Evolutionary conservation across 1,140 invertebrate species (phyloP), one percentile per base, ranked within the genome.

Genomic region (Drosophila asahinai): DNA sequence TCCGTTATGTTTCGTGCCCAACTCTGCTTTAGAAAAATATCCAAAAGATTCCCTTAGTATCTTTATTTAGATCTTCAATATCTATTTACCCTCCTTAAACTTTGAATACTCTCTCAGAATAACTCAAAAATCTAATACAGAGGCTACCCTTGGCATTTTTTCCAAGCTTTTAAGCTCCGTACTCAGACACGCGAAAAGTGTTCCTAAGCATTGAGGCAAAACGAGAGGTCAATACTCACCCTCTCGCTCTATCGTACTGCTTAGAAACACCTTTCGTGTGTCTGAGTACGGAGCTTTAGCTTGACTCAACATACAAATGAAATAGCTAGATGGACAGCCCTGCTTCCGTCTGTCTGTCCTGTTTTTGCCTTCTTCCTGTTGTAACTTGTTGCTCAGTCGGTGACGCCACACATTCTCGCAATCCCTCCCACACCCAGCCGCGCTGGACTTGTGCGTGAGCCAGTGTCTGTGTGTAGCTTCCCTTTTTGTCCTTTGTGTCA

Each of bases 341-440:
- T 38, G 54, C 22, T n/a, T 19, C 15, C 22, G 12, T 40, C 12
- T 51, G n/a, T 52, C 14, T 14, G 17, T 22, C 45, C 15, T 51
- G 60, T 33, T 67, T 14, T 48, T 55, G 8, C 36, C 36, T 30
- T 33, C 63, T 51, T 77, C 63, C 75, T 58, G 60, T 43, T 60
- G 15, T 52, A 52, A 77, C 73, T 77, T 77, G 75, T 77, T 77
- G 75, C 75, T 68, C 30, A 33, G 22, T 61, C 49, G 30, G 49
- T 77, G 64, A 68, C 30, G 75, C 63, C 75, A 77, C 57, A 38
- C 43, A 36, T 40, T 25, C 11, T 11, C 54, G n/a, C 14, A 15
- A 30, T 30, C 54, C 36, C 30, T 15, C 0, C n/a, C n/a, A 8
- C n/a, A 30, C 0, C 36, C 19, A 22, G 36, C 9, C 33, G 54